These are phyloP conservation scores for Eristalis arbustorum DNA, from an alignment of 2,888 invertebrate genomes.

Conservation along the genomic window DNA sequence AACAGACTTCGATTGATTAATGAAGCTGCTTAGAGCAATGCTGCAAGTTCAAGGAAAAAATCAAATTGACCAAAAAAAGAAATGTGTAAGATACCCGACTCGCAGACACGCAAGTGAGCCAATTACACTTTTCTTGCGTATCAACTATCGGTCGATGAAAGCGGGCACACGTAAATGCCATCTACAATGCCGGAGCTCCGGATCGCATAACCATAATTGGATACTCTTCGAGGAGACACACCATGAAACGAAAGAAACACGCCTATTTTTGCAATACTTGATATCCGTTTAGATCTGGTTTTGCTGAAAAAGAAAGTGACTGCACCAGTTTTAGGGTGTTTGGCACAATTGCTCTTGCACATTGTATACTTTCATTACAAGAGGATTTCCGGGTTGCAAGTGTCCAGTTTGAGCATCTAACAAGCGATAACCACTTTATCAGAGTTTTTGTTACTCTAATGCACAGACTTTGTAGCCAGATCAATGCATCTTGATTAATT, in stretches of 20 bases:
- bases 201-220: neutral
- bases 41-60: neutral
- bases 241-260: neutral
- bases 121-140: neutral
- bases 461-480: constrained; percentile 29
- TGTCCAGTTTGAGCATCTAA: neutral
- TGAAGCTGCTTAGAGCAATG: neutral
- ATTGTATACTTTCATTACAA: constrained; percentile 51
- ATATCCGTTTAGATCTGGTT: constrained; percentile 42
- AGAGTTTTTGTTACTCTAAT: constrained; percentile 43
- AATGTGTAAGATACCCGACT: neutral
- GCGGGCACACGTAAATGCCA: neutral
- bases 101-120: neutral
- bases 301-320: constrained; percentile 56
- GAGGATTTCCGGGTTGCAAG: constrained; percentile 52
- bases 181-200: neutral
- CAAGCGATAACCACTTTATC: constrained; percentile 10
- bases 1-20: too few species aligned
- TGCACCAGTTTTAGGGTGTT: constrained; percentile 49
- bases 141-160: neutral
- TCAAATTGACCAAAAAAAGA: neutral
- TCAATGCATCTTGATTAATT: constrained; percentile 61
- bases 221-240: neutral
- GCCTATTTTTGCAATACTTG: neutral
- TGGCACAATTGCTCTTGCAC: constrained; percentile 31